Base-by-base conservation (phyloP, 1,140 invertebrate genomes). In the Galendromus occidentalis region DNA sequence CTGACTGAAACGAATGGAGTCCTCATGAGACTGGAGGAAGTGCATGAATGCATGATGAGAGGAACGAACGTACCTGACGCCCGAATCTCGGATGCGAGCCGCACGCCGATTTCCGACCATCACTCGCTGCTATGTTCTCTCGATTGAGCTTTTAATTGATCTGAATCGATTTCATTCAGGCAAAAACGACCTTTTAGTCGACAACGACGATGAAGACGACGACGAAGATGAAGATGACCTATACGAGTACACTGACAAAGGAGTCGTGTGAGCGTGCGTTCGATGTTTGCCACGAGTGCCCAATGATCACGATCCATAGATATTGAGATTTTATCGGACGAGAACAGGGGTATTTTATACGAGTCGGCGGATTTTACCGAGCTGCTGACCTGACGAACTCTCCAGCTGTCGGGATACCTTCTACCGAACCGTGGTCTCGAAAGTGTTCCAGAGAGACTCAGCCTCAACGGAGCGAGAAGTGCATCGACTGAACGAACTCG, bases 211-310 rank as follows among this genome's bases (percentile, higher is more conserved):
- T 14, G 51, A 59, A 20, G 51, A 59, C 14, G 25, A 29, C 12
- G 51, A 59, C 51, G 51, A 59, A 17, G 51, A 59, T 17, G 51
- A 59, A 25, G 51, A 59, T 59, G 51, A 59, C 22, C 25, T 59
- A 17, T 59, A 59, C 22, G 51, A 59, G 22, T 59, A 59, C 22
- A 59, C 51, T 6, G 51, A 59, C 22, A 59, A 59, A 33, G 51
- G 51, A 25, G 51, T 59, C 51, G 51, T 59, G 25, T 59, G 33
- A 59, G 33, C 33, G 33, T 39, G n/a, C n/a, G n/a, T n/a, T n/a
- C n/a, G n/a, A n/a, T n/a, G n/a, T n/a, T n/a, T n/a, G n/a, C n/a
- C n/a, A n/a, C n/a, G n/a, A n/a, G n/a, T n/a, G n/a, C n/a, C n/a
- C n/a, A n/a, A n/a, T n/a, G n/a, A n/a, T n/a, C n/a, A n/a, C n/a